Conservation (phyloP, 2,888 invertebrate species). For the Daptonema setosum region DNA sequence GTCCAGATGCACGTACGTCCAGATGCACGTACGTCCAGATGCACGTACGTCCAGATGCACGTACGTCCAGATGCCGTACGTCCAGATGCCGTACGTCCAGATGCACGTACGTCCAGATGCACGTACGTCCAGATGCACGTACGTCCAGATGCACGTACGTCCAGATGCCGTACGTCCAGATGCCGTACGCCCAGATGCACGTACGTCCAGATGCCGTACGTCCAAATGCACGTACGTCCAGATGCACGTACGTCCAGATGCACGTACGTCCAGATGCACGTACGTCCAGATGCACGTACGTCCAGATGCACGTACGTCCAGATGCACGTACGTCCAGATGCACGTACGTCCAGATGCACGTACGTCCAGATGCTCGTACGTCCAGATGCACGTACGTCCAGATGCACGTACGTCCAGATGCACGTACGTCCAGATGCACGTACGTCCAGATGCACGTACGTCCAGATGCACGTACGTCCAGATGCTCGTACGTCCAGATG, state of each 20-base stretch:
- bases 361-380: not conserved
- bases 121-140: not conserved
- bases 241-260: not conserved
- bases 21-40: not conserved
- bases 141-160: not conserved
- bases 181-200: too few species aligned
- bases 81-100: too few species aligned
- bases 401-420: too few species aligned
- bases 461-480: too few species aligned
- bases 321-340: not conserved
- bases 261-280: not conserved
- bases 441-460: too few species aligned
- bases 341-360: not conserved
- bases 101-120: not conserved
- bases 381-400: not conserved
- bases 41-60: not conserved
- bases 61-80: too few species aligned
- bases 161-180: too few species aligned
- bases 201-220: too few species aligned
- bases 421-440: too few species aligned
- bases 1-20: not conserved
- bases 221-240: not conserved
- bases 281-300: not conserved
- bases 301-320: not conserved
- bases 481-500: too few species aligned